phyloP scores from a whole-genome alignment of 2,888 invertebrate genomes.

The Melieria crassipennis region DNA sequence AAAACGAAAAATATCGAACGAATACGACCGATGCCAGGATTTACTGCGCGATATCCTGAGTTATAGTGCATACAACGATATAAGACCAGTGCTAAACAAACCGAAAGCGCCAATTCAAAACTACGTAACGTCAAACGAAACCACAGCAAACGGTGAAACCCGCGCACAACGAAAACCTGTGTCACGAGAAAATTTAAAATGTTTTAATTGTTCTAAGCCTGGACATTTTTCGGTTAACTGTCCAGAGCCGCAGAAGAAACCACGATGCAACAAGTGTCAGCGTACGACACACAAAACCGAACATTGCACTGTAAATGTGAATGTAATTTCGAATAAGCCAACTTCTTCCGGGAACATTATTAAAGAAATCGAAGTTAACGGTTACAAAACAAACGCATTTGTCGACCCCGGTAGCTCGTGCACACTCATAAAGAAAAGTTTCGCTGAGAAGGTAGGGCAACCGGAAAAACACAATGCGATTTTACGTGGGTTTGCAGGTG shows the following conservation, averaged over 20 bases:
- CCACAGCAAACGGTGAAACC: neutral
- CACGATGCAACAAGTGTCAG: slow-evolving; percentile 23
- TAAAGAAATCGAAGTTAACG: neutral
- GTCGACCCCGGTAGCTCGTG: neutral
- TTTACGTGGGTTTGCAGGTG: slow-evolving; percentile 29
- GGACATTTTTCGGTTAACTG: slow-evolving; percentile 31
- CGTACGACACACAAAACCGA: slow-evolving; percentile 26
- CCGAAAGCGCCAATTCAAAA: neutral
- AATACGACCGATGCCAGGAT: slow-evolving; percentile 29
- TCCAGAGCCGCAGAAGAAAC: slow-evolving; percentile 33
- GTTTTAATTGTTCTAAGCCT: slow-evolving; percentile 32
- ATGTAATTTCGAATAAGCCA: neutral
- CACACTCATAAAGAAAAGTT: slow-evolving; percentile 20
- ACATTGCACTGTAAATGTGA: slow-evolving; percentile 4
- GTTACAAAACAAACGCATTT: too few relatives aligned
- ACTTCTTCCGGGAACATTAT: neutral
- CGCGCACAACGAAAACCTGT: too few relatives aligned
- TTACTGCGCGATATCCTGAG: slow-evolving; percentile 30
- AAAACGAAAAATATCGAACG: slow-evolving; percentile 30
- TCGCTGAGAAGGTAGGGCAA: slow-evolving; percentile 14
- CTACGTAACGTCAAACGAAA: neutral
- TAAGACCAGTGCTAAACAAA: slow-evolving; percentile 13
- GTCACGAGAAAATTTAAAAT: slow-evolving; percentile 10
- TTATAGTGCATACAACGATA: slow-evolving; percentile 31
- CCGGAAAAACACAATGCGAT: neutral